Base-by-base conservation (phyloP, 2,113 vertebrate genomes). In the Antennarius striatus region DNA sequence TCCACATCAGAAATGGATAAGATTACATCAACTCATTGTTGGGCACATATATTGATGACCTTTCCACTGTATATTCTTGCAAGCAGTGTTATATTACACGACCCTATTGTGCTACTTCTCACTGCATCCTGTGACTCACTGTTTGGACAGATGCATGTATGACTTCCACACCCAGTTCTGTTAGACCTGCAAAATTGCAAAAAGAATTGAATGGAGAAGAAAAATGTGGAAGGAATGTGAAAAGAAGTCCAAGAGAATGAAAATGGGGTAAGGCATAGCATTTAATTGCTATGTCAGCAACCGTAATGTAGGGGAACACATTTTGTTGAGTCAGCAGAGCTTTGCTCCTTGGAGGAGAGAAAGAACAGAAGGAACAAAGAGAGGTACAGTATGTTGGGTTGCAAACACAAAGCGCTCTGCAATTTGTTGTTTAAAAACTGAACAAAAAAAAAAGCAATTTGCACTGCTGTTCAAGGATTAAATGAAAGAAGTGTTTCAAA, bases 251-350 rank as follows among this genome's bases (percentile, higher is more conserved):
- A n/a, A 5, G 4, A 16, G 47, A 49, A 7, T n/a, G 15, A 49
- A 16, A 51, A 30, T 14, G 17, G 3, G 49, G 11, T 17, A 52
- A 43, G 42, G 1, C 56, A 52, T 12, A 2, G 22, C 22, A 22
- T 22, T 22, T 22, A 82, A 75, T 71, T 77, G 80, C 73, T 50
- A 54, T 69, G 86, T 91, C 90, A 92, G 89, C 90, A 11, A 73
- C 83, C 16, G 0, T 60, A 28, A 13, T 75, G 79, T 75, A 17
- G 15, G 63, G 49, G 49, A 73, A 47, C 58, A 64, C 43, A 50
- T 79, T 73, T 63, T 82, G 88, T 50, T 72, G 89, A 89, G 69
- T 88, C 83, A 82, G 84, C 89, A 72, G 14, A 54, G 43, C 68
- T 75, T 61, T 50, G 75, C 66, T 71, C 73, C 82, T 78, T 71